phyloP scores from a whole-genome alignment of 2,113 vertebrate genomes.

The zebrafish (Danio rerio) region DNA sequence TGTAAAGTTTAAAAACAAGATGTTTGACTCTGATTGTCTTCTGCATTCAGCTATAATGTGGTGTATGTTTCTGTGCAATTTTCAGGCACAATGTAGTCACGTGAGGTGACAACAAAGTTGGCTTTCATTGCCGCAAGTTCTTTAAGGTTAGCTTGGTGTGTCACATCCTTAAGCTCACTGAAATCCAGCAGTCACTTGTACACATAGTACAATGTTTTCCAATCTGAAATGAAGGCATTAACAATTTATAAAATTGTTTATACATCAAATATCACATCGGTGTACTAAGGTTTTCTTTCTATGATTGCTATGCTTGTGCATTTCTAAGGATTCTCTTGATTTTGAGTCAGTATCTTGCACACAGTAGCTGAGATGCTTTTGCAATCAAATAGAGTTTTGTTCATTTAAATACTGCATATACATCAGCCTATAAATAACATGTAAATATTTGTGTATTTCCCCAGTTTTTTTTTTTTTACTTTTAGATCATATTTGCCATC shows the following conservation, averaged over 20 bases:
- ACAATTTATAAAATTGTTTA: background rate
- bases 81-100: too few relatives aligned
- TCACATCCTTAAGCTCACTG: background rate
- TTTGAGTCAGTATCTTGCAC: background rate
- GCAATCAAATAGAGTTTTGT: background rate
- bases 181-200: slow-evolving; percentile 8
- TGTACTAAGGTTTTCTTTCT: slow-evolving; percentile 13
- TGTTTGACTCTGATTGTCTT: too few relatives aligned
- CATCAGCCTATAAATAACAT: background rate
- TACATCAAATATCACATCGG: slow-evolving; percentile 33
- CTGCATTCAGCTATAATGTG: too few relatives aligned
- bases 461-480: background rate
- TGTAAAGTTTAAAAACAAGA: too few relatives aligned
- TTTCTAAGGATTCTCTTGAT: background rate
- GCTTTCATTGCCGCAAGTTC: too few relatives aligned
- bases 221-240: slow-evolving; percentile 14
- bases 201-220: slow-evolving; percentile 29
- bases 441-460: background rate
- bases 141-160: too few relatives aligned
- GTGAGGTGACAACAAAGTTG: too few relatives aligned
- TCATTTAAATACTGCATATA: background rate
- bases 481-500: background rate
- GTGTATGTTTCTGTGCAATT: too few relatives aligned
- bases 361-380: background rate
- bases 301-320: background rate